Base-by-base conservation (phyloP, 2,888 invertebrate species). In the Plebejus melissa region DNA sequence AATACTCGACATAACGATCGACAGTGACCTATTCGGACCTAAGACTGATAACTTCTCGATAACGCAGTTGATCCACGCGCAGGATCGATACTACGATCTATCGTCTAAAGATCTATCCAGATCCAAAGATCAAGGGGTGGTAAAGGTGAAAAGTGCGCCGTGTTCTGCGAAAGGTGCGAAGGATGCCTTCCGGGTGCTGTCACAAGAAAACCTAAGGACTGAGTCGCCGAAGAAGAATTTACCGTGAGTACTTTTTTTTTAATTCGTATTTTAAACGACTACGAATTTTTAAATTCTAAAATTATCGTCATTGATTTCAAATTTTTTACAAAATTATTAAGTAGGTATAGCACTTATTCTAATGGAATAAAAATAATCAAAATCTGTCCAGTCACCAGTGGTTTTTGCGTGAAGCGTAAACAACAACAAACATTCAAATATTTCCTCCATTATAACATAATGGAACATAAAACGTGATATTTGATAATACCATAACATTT, bases 41-140 rank as follows among this genome's bases (percentile, higher is more conserved):
- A 82, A 82, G 75, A 83, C 89, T 79, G 91, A 90, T 82, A 87
- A 87, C 0, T 93, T 93, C 76, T 91, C 90, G 0, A 91, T 93
- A 9, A 93, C 91, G 0, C 92, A 93, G 74, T 76, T 93, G 80
- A 93, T 92, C 0, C 93, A 93, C 77, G 93, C 93, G 1, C 93
- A 93, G 82, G 93, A 93, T 85, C 80, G 93, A 76, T 93, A 91
- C 76, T 93, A 86, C 78, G 90, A 93, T 85, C 76, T 93, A 9
- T 93, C 93, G 9, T 93, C 93, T 11, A 85, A 88, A 46, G 79
- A 77, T 71, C 74, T 65, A 72, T 13, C 11, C 4, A 65, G 65
- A 72, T 65, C 60, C 0, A 65, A 60, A 22, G 60, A 65, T 65
- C 4, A 16, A 41, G 79, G 32, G 76, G 81, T 77, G n/a, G 81